Evolutionary conservation across 2,113 vertebrate genomes (phyloP).

Genomic region (Vicugna pacos): DNA sequence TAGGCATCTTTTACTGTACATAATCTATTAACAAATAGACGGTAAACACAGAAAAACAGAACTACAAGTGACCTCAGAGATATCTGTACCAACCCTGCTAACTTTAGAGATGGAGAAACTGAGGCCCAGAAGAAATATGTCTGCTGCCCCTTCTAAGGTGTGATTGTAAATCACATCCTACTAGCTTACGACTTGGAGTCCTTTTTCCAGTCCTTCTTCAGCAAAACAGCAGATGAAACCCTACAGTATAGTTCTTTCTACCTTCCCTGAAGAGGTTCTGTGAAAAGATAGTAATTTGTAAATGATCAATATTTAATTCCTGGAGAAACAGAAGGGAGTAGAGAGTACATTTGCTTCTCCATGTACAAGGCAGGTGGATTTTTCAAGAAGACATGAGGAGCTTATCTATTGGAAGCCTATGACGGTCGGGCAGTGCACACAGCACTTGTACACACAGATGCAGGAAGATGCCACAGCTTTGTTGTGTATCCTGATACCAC

Average conservation of each 20-base stretch:
- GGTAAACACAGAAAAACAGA: constrained; percentile 3
- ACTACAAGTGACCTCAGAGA: not conserved
- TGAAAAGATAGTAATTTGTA: constrained; percentile 10
- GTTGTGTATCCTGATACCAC: no score
- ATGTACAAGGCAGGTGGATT: not conserved
- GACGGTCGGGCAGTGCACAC: not conserved
- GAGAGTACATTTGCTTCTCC: constrained; percentile 15
- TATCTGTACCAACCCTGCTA: not conserved
- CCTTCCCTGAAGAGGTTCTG: not conserved
- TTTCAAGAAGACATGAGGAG: not conserved
- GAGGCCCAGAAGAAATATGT: not conserved
- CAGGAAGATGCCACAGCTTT: not conserved
- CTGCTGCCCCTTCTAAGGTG: not conserved
- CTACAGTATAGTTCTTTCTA: not conserved
- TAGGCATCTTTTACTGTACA: not conserved
- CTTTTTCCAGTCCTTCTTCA: constrained; percentile 20
- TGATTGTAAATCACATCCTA: not conserved
- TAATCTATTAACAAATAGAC: not conserved
- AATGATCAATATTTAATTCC: constrained; percentile 29
- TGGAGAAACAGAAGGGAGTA: not conserved
- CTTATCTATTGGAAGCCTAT: not conserved
- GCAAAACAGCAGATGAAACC: not conserved
- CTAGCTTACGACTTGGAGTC: not conserved
- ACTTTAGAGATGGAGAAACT: not conserved
- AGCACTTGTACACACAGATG: not conserved